phyloP scores from a whole-genome alignment of 2,888 invertebrate species.

The Oasisia sp. region DNA sequence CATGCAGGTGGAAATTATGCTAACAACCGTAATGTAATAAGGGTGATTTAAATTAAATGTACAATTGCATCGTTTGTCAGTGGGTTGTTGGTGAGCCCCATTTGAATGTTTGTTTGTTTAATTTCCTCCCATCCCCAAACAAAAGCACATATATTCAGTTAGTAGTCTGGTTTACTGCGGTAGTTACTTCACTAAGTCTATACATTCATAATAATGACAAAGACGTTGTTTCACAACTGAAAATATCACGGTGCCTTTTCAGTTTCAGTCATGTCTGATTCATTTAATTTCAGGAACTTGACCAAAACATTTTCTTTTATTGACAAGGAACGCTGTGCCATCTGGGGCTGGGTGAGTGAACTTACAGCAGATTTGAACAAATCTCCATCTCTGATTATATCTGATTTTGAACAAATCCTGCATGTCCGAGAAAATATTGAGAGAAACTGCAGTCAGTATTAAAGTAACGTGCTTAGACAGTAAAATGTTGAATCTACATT shows the following conservation, averaged over 20 bases:
- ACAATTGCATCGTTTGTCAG: too few relatives aligned
- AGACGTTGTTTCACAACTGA: neutral
- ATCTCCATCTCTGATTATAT: neutral
- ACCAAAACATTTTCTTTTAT: slow-evolving; percentile 34
- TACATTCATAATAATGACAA: neutral
- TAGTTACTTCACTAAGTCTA: neutral
- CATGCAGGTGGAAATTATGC: too few relatives aligned
- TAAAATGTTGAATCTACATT: neutral
- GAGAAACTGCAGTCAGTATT: neutral
- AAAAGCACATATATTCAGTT: too few relatives aligned
- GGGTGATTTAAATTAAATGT: too few relatives aligned
- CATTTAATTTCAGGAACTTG: slow-evolving; percentile 31
- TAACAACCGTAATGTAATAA: too few relatives aligned
- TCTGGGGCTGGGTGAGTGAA: slow-evolving; percentile 62
- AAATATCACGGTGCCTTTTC: neutral
- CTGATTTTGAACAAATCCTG: neutral
- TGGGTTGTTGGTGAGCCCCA: too few relatives aligned
- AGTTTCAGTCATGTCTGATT: neutral
- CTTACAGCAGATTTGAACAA: neutral
- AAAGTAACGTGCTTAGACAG: neutral
- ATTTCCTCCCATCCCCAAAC: too few relatives aligned
- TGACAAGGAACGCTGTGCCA: slow-evolving; percentile 26
- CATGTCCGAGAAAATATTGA: neutral
- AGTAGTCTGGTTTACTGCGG: neutral
- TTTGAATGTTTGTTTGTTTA: too few relatives aligned